These are phyloP conservation scores for Branchellion lobata DNA, from an alignment of 2,888 invertebrate genomes.

Conservation along the genomic window DNA sequence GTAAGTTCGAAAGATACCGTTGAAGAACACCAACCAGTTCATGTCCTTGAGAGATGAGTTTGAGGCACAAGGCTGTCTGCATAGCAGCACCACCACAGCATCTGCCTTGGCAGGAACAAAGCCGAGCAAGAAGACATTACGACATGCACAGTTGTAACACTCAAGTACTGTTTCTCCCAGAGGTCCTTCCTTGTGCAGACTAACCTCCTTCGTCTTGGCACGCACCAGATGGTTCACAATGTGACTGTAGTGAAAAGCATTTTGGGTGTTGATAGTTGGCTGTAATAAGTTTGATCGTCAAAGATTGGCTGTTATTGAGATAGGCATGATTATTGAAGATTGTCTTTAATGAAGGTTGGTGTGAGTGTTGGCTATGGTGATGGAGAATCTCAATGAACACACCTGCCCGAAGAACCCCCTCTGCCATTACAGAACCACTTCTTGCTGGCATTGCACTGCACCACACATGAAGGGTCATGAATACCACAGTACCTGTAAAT, in stretches of 20 bases:
- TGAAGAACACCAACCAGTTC: slow-evolving; percentile 74
- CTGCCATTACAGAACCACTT: slow-evolving; percentile 99
- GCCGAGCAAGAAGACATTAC: slow-evolving; percentile 96
- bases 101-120: slow-evolving; percentile 99
- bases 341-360: too few relatives aligned
- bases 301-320: too few relatives aligned
- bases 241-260: slow-evolving; percentile 70
- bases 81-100: slow-evolving; percentile 92
- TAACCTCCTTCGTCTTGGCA: slow-evolving; percentile 99
- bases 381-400: slow-evolving; percentile 42
- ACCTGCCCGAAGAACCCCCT: slow-evolving; percentile 87
- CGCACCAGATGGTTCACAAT: slow-evolving; percentile 97
- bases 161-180: slow-evolving; percentile 95
- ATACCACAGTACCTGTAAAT: slow-evolving; percentile 88
- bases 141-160: slow-evolving; percentile 96
- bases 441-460: slow-evolving; percentile 95
- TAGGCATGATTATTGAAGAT: too few relatives aligned
- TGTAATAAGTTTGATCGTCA: too few relatives aligned
- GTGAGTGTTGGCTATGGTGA: too few relatives aligned
- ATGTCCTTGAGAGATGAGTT: slow-evolving; percentile 95
- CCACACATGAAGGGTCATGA: slow-evolving; percentile 93
- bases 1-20: too few relatives aligned
- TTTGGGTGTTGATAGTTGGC: background rate
- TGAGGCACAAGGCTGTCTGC: slow-evolving; percentile 96
- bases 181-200: slow-evolving; percentile 92